A percentile compares a stretch with the other conserved stretches of the same genome.
phyloP scores from a whole-genome alignment of 1,140 invertebrate genomes.

The Leptinotarsa undecemlineata region DNA sequence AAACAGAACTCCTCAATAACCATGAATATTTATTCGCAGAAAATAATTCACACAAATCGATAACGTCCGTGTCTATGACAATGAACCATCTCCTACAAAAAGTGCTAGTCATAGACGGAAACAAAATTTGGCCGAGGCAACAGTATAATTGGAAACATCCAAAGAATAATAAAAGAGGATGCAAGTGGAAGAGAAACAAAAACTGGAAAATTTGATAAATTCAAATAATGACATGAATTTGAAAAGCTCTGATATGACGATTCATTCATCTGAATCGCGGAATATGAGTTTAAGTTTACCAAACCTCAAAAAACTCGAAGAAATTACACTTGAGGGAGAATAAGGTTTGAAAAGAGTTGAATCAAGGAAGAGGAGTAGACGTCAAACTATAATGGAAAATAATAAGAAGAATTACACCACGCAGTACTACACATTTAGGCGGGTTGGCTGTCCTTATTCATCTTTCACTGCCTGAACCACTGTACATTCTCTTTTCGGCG shows the following conservation, averaged over 20 bases:
- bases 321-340: conserved; percentile 5
- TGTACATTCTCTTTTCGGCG: too few species aligned
- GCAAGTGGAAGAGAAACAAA: conserved; percentile 1
- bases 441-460: too few species aligned
- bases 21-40: background rate
- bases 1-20: conserved; percentile 8
- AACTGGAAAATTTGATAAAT: background rate
- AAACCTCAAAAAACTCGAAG: conserved; percentile 8
- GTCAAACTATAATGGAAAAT: conserved; percentile 6
- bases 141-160: too few species aligned
- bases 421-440: conserved; percentile 9
- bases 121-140: too few species aligned
- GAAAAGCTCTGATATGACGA: background rate
- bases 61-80: background rate
- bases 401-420: background rate
- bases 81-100: conserved; percentile 7
- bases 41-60: conserved; percentile 13
- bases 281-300: background rate
- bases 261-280: conserved; percentile 4
- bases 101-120: background rate
- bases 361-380: conserved; percentile 4
- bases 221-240: background rate
- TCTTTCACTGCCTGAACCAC: too few species aligned
- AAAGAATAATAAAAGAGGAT: conserved; percentile 7
- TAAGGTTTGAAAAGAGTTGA: background rate